Base-by-base conservation (phyloP, 2,888 invertebrate species). In the Hofmannophila pseudospretella region DNA sequence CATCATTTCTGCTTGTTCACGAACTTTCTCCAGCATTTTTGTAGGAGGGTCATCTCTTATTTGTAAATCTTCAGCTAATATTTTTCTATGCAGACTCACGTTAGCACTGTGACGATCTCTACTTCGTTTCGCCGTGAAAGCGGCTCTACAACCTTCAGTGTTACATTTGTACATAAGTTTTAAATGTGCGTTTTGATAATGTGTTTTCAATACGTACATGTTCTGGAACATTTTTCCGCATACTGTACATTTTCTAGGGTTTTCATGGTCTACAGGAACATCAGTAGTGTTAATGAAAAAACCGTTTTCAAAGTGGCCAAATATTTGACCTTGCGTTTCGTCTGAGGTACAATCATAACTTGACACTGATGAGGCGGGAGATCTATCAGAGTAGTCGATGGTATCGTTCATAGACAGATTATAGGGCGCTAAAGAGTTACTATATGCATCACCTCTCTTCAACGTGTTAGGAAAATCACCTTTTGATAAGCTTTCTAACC, bases 81-180 rank as follows among this genome's bases (percentile, higher is more conserved):
- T 87, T 73, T 97, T 97, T 49, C 96, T 90, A 67, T 98, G 98
- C 25, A 98, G 89, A 68, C 94, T 97, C 38, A 94, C 88, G 68
- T 98, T 98, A 10, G 96, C 92, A 65, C 96, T 96, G 75, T 98
- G 98, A 1, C 96, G 90, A 63, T 98, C 98, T 54, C 97, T 91
- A 60, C 94, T 96, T 39, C 96, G 88, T 68, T 96, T 97, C 0
- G 97, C 97, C 3, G 96, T 95, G 71, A 98, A 98, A 0, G 96
- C 94, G 0, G 97, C 97, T 77, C 95, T 95, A 72, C 98, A 98
- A 1, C 97, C 97, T 49, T 97, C 97, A 14, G 96, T 93, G 60
- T 93, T 95, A 81, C 98, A 98, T 67, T 95, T 95, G 79, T 97
- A 97, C 94, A 97, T 96, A 42, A 97, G 82, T 79, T 98, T 98